phyloP scores from a whole-genome alignment of 1,140 invertebrate genomes.

The Prorops nasuta region DNA sequence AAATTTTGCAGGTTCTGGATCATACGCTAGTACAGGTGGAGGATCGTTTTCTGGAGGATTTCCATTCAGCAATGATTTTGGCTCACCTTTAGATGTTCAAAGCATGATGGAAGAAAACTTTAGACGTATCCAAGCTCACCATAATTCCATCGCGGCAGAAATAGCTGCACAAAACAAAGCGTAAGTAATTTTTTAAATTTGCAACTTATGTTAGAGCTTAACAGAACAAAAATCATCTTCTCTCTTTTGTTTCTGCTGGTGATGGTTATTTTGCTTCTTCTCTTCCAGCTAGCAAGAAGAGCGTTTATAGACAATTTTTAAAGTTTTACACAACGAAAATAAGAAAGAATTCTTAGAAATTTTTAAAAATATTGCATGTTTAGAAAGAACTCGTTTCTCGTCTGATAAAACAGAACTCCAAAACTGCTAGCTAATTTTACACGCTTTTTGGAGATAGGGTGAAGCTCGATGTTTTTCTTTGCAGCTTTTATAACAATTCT shows the following conservation, averaged over 20 bases:
- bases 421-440: too few species aligned
- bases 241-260: not conserved
- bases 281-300: not conserved
- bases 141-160: slow-evolving; percentile 22
- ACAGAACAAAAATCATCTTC: not conserved
- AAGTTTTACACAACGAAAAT: too few species aligned
- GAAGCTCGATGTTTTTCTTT: too few species aligned
- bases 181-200: slow-evolving; percentile 29
- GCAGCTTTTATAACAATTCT: too few species aligned
- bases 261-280: not conserved
- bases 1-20: too few species aligned
- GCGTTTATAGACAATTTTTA: too few species aligned
- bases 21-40: not conserved
- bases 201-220: not conserved
- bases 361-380: too few species aligned
- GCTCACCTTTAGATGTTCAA: too few species aligned
- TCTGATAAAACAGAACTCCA: too few species aligned
- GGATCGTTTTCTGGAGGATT: not conserved
- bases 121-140: slow-evolving; percentile 27
- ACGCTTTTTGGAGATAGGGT: too few species aligned
- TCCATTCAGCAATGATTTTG: not conserved
- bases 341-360: too few species aligned
- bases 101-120: slow-evolving; percentile 23
- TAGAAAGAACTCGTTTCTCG: too few species aligned
- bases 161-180: slow-evolving; percentile 30